These are phyloP conservation scores for Eurystomus glaucurus DNA, from an alignment of 2,797 vertebrate species.

Conservation along the genomic window DNA sequence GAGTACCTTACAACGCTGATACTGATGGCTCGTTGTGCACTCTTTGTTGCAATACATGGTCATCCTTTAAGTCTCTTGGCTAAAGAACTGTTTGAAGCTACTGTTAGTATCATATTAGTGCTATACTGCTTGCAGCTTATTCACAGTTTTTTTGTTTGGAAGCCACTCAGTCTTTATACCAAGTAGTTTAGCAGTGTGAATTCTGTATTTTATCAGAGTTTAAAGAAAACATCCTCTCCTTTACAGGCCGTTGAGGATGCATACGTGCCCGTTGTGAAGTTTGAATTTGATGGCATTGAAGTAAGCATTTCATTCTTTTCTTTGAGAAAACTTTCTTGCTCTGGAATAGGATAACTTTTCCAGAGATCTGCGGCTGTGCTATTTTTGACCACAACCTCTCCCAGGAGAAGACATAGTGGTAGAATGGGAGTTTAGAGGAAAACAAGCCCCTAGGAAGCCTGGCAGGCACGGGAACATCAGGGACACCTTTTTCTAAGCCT, in stretches of 20 bases:
- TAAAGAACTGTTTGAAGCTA: not conserved
- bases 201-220: not conserved
- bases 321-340: not conserved
- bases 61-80: not conserved
- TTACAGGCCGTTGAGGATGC: constrained; percentile 96
- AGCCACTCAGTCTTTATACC: not conserved
- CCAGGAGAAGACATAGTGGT: not conserved
- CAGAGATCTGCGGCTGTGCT: not conserved
- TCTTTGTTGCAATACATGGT: not conserved
- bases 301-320: constrained; percentile 77
- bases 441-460: not conserved
- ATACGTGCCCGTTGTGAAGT: constrained; percentile 98
- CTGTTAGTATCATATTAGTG: not conserved
- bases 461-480: not conserved
- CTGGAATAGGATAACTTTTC: not conserved
- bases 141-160: not conserved
- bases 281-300: constrained; percentile 97
- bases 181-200: not conserved
- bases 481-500: not conserved
- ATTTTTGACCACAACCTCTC: not conserved
- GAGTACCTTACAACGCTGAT: not conserved
- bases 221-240: not conserved
- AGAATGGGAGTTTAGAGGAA: not conserved
- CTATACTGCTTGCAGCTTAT: not conserved
- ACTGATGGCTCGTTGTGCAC: not conserved